Evolutionary conservation across 2,797 vertebrate species (phyloP).

Genomic region (Crenichthys baileyi): DNA sequence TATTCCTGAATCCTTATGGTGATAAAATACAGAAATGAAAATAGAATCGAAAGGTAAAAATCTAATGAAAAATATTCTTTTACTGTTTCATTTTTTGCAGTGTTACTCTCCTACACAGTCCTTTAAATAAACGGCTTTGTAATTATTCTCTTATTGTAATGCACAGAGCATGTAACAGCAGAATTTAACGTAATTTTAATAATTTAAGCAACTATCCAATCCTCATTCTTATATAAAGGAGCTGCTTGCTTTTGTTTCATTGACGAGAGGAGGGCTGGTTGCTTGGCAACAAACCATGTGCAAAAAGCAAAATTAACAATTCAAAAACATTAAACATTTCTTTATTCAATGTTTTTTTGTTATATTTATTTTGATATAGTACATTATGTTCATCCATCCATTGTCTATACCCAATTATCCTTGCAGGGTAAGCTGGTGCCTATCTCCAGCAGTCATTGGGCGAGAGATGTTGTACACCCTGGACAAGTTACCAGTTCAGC

Average conservation of each 20-base stretch:
- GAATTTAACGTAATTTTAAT: conserved; percentile 8
- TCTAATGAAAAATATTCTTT: too few species aligned
- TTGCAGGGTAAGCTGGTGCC: too few species aligned
- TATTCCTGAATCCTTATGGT: too few species aligned
- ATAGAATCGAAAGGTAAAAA: too few species aligned
- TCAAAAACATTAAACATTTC: background rate
- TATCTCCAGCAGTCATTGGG: too few species aligned
- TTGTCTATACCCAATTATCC: too few species aligned
- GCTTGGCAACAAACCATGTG: conserved; percentile 54
- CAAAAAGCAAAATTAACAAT: conserved; percentile 3
- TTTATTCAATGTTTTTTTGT: background rate
- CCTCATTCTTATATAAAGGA: conserved; percentile 33
- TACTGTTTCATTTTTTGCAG: too few species aligned
- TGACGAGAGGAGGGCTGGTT: conserved; percentile 37
- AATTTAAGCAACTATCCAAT: conserved; percentile 37
- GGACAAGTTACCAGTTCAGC: too few species aligned
- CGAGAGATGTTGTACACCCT: too few species aligned
- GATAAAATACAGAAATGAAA: too few species aligned
- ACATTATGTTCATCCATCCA: background rate
- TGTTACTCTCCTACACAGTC: background rate
- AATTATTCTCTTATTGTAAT: background rate
- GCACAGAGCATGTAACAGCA: conserved; percentile 7
- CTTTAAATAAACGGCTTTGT: background rate
- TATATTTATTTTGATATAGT: background rate
- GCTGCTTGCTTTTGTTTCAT: conserved; percentile 41